These are phyloP conservation scores for Oxyruncus cristatus DNA, from an alignment of 2,113 vertebrate genomes.

Conservation along the genomic window DNA sequence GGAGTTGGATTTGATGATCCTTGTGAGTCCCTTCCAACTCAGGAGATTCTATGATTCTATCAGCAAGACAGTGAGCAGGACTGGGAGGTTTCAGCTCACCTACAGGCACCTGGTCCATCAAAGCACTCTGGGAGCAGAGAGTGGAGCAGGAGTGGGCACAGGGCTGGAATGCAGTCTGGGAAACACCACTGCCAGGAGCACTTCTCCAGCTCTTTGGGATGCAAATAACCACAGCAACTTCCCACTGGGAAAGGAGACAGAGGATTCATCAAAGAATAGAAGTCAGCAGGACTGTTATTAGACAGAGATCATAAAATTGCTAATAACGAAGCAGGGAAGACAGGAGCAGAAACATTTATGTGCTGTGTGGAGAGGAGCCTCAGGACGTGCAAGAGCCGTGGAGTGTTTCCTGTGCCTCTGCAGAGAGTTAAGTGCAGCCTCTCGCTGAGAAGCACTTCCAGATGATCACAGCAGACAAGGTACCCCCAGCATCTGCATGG, in stretches of 20 bases:
- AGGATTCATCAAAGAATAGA: background rate
- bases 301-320: slow-evolving; percentile 2
- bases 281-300: background rate
- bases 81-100: background rate
- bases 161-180: background rate
- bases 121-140: background rate
- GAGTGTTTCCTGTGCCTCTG: background rate
- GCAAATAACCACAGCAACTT: background rate
- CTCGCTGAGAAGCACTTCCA: background rate
- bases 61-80: background rate
- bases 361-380: background rate
- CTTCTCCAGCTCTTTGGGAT: background rate
- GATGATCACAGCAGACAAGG: background rate
- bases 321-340: slow-evolving; percentile 4
- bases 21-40: no score
- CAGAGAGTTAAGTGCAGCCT: background rate
- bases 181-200: background rate
- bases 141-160: rapidly evolving
- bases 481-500: background rate
- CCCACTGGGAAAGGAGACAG: background rate
- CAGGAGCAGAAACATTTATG: background rate
- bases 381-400: background rate
- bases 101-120: background rate
- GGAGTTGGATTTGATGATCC: rapidly evolving
- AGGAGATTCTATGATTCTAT: background rate